Percentiles rank a stretch among this genome's conserved stretches.
These are phyloP conservation scores for Trogon melanurus DNA, from an alignment of 2,113 vertebrate species.

Conservation along the genomic window DNA sequence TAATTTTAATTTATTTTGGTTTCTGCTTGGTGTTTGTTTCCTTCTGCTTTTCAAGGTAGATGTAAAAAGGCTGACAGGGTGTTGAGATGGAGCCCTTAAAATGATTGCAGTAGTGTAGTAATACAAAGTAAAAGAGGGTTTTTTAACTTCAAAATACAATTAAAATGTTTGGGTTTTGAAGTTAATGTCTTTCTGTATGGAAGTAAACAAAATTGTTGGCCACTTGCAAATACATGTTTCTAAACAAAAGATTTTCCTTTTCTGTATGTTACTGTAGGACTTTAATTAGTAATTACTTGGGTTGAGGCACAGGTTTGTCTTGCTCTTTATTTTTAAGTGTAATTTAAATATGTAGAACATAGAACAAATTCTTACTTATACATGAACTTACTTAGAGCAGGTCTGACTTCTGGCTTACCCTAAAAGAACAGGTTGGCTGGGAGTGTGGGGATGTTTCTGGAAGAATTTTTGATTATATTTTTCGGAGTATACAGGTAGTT, in stretches of 20 bases:
- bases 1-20: not conserved
- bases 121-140: not conserved
- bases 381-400: not conserved
- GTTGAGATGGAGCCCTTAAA: not conserved
- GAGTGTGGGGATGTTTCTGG: not conserved
- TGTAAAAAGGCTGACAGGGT: not conserved
- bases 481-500: not conserved
- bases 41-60: not conserved
- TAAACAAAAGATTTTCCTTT: not conserved
- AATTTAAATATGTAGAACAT: not conserved
- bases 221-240: not conserved
- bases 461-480: not conserved
- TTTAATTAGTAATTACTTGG: slow-evolving; percentile 2
- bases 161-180: not conserved
- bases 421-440: not conserved
- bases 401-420: not conserved
- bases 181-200: not conserved
- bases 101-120: not conserved
- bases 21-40: not conserved
- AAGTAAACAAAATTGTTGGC: not conserved
- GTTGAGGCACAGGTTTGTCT: slow-evolving; percentile 40
- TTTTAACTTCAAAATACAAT: not conserved
- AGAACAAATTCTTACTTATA: not conserved
- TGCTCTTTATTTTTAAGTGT: not conserved
- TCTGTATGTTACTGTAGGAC: not conserved